Conservation (phyloP, 2,888 invertebrate genomes). For the Formica aserva region DNA sequence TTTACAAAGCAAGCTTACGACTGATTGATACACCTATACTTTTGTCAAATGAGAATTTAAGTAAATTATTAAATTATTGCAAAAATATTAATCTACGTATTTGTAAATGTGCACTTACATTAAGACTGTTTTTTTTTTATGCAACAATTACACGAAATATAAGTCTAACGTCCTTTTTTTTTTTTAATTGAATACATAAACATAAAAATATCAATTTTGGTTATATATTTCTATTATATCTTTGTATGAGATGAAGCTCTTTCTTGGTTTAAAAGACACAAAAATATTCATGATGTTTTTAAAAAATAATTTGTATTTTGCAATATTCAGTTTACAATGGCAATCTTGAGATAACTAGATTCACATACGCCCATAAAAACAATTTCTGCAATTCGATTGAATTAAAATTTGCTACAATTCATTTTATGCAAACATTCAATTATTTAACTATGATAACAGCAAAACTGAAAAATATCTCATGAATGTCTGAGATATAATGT, state of each 20-base stretch:
- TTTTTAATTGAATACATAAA: background rate
- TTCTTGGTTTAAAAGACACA: background rate
- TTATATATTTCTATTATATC: background rate
- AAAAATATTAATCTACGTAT: background rate
- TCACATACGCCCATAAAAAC: background rate
- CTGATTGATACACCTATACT: background rate
- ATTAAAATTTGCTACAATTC: background rate
- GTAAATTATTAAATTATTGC: slow-evolving; percentile 5
- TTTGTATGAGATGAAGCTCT: background rate
- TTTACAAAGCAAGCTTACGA: slow-evolving; percentile 26
- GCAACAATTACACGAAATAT: background rate
- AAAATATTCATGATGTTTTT: background rate
- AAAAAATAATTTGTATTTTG: slow-evolving; percentile 38
- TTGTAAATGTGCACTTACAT: background rate
- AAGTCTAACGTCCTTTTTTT: background rate
- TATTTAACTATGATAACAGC: background rate
- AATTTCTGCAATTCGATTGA: background rate
- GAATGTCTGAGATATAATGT: background rate
- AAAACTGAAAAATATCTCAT: background rate
- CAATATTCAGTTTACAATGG: slow-evolving; percentile 19
- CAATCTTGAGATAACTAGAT: background rate
- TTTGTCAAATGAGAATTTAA: background rate
- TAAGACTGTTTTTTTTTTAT: background rate
- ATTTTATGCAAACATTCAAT: background rate
- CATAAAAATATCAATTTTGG: background rate